Percentiles rank a stretch among this genome's conserved stretches.
These are phyloP conservation scores for Cynoglossus semilaevis DNA, from an alignment of 2,113 vertebrate genomes.

Conservation along the genomic window DNA sequence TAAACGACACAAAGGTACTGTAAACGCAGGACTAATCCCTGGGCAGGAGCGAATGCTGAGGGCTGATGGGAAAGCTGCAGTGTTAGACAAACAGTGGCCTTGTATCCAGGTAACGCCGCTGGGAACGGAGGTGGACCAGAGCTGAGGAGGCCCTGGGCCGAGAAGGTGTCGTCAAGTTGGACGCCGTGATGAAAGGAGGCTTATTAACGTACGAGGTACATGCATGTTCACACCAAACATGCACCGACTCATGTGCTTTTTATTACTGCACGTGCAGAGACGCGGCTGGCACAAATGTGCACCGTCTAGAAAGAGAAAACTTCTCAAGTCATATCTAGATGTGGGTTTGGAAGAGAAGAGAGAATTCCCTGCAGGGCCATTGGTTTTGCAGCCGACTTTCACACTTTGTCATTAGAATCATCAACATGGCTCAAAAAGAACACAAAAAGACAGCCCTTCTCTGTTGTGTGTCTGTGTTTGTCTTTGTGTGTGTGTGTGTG, in stretches of 20 bases:
- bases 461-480: constrained; percentile 16
- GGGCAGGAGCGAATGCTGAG: constrained; percentile 14
- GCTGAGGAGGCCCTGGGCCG: constrained; percentile 21
- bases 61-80: constrained; percentile 25
- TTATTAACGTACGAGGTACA: neutral
- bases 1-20: constrained; percentile 21
- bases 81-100: constrained; percentile 59
- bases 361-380: constrained; percentile 52
- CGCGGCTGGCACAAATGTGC: constrained; percentile 26
- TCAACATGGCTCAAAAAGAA: constrained; percentile 69
- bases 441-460: constrained; percentile 56
- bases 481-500: constrained; percentile 11
- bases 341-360: constrained; percentile 29
- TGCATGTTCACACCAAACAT: constrained; percentile 19
- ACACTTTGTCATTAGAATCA: constrained; percentile 71
- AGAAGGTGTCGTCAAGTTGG: constrained; percentile 27
- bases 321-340: constrained; percentile 17
- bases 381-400: constrained; percentile 54
- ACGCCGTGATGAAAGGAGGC: constrained; percentile 12
- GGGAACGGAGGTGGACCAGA: constrained; percentile 15
- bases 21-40: constrained; percentile 9
- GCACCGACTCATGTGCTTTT: constrained; percentile 7
- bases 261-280: neutral
- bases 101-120: constrained; percentile 55
- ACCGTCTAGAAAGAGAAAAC: constrained; percentile 1